Percentiles rank a stretch among this genome's conserved stretches.
Conservation (phyloP, 2,113 vertebrate species). For the Oxyura jamaicensis region DNA sequence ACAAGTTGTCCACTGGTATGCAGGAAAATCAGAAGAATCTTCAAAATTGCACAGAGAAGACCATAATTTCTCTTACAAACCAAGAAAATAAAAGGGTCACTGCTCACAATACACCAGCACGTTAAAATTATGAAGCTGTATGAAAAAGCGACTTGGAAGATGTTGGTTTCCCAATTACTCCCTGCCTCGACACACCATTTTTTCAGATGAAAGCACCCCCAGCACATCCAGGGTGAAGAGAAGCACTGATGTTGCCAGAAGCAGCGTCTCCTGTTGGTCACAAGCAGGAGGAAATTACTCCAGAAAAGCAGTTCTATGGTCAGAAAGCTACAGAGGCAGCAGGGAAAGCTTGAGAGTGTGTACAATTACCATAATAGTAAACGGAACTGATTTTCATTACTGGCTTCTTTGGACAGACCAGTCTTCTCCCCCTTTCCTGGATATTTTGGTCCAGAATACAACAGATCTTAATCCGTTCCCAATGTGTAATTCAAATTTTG, state of each 20-base stretch:
- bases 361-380: background rate
- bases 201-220: background rate
- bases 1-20: background rate
- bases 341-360: background rate
- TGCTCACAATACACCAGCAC: background rate
- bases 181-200: background rate
- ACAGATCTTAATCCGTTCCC: background rate
- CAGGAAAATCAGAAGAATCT: background rate
- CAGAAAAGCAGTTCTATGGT: background rate
- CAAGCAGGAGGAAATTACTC: background rate
- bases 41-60: background rate
- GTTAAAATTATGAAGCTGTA: background rate
- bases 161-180: background rate
- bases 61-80: background rate
- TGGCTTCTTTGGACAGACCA: background rate
- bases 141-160: background rate
- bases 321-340: background rate
- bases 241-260: conserved; percentile 20
- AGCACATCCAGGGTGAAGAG: background rate
- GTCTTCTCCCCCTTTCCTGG: background rate
- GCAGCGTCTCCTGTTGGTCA: conserved; percentile 8
- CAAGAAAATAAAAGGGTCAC: background rate
- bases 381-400: background rate
- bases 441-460: background rate
- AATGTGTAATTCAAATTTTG: background rate